Evolutionary conservation across 1,140 invertebrate genomes (phyloP).

Genomic region (Arion vulgaris): DNA sequence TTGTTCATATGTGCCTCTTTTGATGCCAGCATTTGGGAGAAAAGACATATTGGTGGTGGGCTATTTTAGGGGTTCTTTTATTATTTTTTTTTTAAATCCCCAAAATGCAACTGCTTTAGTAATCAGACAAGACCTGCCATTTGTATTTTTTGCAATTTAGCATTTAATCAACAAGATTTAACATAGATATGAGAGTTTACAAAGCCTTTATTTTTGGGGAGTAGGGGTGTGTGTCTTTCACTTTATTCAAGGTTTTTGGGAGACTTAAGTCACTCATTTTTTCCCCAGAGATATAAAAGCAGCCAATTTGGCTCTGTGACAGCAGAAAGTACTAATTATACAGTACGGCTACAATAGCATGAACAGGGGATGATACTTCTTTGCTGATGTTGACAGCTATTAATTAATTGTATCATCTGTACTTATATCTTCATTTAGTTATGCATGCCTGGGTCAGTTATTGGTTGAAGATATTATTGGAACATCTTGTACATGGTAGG

Average conservation of each 20-base stretch:
- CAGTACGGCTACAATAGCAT: not conserved
- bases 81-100: too few relatives aligned
- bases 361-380: constrained; percentile 26
- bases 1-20: constrained; percentile 27
- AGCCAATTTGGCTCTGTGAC: not conserved
- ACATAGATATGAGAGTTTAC: too few relatives aligned
- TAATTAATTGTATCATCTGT: constrained; percentile 22
- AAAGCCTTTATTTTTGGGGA: too few relatives aligned
- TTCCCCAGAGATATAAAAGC: too few relatives aligned
- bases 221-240: too few relatives aligned
- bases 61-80: too few relatives aligned
- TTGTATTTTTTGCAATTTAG: too few relatives aligned
- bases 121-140: too few relatives aligned
- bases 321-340: not conserved
- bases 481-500: constrained; percentile 17
- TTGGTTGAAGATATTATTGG: not conserved
- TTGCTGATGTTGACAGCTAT: constrained; percentile 23
- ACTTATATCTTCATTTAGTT: constrained; percentile 30
- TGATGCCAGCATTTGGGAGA: constrained; percentile 22
- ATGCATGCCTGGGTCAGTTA: constrained; percentile 9
- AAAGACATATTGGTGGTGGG: constrained; percentile 17
- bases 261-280: too few relatives aligned
- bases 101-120: too few relatives aligned
- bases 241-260: too few relatives aligned
- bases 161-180: too few relatives aligned